Base-by-base conservation (phyloP, 2,113 vertebrate genomes). In the Scalopus aquaticus region DNA sequence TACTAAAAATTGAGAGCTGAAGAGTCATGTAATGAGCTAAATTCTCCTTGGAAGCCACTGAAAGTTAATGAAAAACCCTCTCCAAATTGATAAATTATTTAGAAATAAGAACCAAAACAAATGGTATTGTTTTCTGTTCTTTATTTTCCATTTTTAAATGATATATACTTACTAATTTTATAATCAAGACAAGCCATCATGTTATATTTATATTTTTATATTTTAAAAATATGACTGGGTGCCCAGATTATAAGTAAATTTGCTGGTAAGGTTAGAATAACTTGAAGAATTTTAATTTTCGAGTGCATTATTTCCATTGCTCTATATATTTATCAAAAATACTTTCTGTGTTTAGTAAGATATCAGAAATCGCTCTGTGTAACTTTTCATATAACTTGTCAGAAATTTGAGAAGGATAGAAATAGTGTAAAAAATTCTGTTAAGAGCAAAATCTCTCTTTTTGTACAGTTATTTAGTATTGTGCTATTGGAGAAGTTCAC, bases 231-330 rank as follows among this genome's bases (percentile, higher is more conserved):
- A 46, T 88, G 54, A 64, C 2, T 44, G 8, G 30, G 78, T 0
- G 74, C 32, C 13, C 19, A 74, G 30, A 80, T 60, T 70, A 56
- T 42, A 89, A 85, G 39, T 39, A 74, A 35, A 73, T 78, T 56
- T 72, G 4, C 35, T 81, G 9, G 32, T 42, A 64, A 46, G 67
- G 28, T 77, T 58, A 58, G 56, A 46, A 54, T 79, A 70, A 17
- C 54, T 81, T n/a, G n/a, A 93, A 22, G 44, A 77, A 62, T 92
- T 90, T 81, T 46, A 72, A 49, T 90, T 96, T 93, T 85, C 70
- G 28, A 60, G 12, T n/a, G 62, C 67, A 20, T 60, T 89, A 42
- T 95, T 89, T 80, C 26, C 30, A 56, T 86, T 90, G 37, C 4
- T 15, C 4, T 85, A 82, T 82, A 58, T 54, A 78, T 73, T 62